These are phyloP conservation scores for Atethmia centrago DNA, from an alignment of 2,888 invertebrate genomes.

Conservation along the genomic window DNA sequence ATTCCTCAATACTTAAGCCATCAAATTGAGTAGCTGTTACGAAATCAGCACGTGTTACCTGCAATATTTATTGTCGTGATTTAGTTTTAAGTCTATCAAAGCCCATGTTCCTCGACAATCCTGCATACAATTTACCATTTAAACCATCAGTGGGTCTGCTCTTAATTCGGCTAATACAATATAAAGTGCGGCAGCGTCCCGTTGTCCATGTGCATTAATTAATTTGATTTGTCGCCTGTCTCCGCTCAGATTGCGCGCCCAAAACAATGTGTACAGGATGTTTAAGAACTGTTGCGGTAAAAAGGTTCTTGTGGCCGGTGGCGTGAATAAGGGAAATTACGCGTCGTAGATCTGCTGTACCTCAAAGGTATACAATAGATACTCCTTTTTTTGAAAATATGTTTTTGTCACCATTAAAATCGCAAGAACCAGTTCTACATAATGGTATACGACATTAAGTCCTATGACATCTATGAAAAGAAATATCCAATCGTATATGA, in stretches of 20 bases:
- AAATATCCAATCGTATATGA: no score
- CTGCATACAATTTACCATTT: conserved; percentile 19
- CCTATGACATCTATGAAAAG: no score
- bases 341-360: background rate
- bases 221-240: conserved; percentile 86
- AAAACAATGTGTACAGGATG: conserved; percentile 65
- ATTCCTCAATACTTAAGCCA: no score
- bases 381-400: no score
- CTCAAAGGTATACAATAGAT: no score
- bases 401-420: no score
- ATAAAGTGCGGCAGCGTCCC: conserved; percentile 52
- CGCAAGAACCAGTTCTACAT: no score
- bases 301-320: background rate
- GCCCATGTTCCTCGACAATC: conserved; percentile 1
- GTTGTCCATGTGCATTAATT: conserved; percentile 72
- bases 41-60: background rate
- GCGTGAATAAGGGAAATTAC: background rate
- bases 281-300: background rate
- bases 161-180: conserved; percentile 68
- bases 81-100: background rate
- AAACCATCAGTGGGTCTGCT: conserved; percentile 35
- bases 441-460: no score
- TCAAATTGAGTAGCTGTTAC: no score
- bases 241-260: conserved; percentile 65
- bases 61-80: background rate